Base-by-base conservation (phyloP, 2,888 invertebrate species). In the Seira musarum region DNA sequence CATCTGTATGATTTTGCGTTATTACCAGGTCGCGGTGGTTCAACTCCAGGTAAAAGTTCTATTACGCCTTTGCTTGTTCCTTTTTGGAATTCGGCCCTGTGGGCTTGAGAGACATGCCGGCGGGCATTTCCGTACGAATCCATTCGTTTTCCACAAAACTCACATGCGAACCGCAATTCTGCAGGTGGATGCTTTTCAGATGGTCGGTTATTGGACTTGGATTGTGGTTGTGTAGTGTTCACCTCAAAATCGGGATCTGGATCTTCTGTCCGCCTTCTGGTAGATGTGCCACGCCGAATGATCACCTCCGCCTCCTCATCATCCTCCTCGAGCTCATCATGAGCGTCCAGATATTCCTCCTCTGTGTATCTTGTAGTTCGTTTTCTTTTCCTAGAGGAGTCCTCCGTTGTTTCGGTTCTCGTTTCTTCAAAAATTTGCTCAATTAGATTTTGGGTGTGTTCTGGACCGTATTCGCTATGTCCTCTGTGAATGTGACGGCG, bases 361-460 rank as follows among this genome's bases (percentile, higher is more conserved):
- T 76, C 69, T 17, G 1, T 66, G 30, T 79, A 79, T 2, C 49
- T 25, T 1, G 61, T 25, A 24, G 22, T 72, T 3, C 40, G 15
- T 30, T n/a, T 22, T 15, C 73, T 19, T 8, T 10, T 15, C 17
- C 71, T 21, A 3, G 66, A 25, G 17, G 46, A 19, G 30, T 61
- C 46, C 17, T 49, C 63, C 0, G 57, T 46, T 13, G 13, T 8
- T 40, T 40, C 40, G 6, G 40, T 40, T 6, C 6, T 40, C 6
- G 40, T 40, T 13, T 40, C 60, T 3, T 67, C 68, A 17, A 25
- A 64, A 1, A 73, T 6, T 5, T 53, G 15, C 1, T 17, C 40
- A 17, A 80, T 65, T 24, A 80, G 46, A 46, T 65, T 70, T 22
- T 80, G 74, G n/a, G 70, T 60, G 15, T 74, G 80, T 0, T 80